Evolutionary conservation across 2,113 vertebrate genomes (phyloP), one percentile per base, ranked within the genome.

Genomic region (Pachyramphus minor): DNA sequence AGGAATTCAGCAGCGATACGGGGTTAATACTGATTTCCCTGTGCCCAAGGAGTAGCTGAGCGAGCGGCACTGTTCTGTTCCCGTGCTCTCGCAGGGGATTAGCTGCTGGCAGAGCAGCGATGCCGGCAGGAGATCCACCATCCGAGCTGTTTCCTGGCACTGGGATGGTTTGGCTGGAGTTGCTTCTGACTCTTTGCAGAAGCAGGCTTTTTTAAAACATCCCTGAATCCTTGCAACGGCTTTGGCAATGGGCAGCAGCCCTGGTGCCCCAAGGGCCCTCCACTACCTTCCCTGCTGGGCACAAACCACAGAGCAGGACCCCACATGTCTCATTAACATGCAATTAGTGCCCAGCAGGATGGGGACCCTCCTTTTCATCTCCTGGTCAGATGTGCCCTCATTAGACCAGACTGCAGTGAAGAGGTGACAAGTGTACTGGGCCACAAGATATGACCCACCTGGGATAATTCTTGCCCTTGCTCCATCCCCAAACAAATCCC

Each of bases 61-160:
- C 1, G 28, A 94, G 73, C 2, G 2, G 58, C 82, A 20, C n/a
- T 6, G 89, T 66, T 93, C 41, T 74, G 89, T 79, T 74, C 58
- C 91, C 10, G 3, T 44, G 67, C 64, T 89, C 80, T 93, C 20
- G 10, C 84, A 25, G 66, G 76, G 95, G 95, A 94, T 95, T 71
- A 94, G 95, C 91, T 92, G 91, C 68, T 96, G 94, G 95, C 95
- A 95, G 49, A 60, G 89, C 1, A 1, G 44, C 0, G 4, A 27
- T 89, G 91, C 76, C 83, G 55, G 91, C 91, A 82, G 94, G 90
- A 91, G 87, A 76, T 87, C 73, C 69, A 87, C 91, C 87, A 94
- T 37, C 76, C 53, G 53, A 94, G 93, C 95, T 94, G 87, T 76
- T 96, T 82, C 66, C 87, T 92, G 91, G 96, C 95, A 93, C 77